A percentile compares a stretch with the other conserved stretches of the same genome.
Conservation (phyloP, 2,797 vertebrate species). For the Eulemur coronatus region DNA sequence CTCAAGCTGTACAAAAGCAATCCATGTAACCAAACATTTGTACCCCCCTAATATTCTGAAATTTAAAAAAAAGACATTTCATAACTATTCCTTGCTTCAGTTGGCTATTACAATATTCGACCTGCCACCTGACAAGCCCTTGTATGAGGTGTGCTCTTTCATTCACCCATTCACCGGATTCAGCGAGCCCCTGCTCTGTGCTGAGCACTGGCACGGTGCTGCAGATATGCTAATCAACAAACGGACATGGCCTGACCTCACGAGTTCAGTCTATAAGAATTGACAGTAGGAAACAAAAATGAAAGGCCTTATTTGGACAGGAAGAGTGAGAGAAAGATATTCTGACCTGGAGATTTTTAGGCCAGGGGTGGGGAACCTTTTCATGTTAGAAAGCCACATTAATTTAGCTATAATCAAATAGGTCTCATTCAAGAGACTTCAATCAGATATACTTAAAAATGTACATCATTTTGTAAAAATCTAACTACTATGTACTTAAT, state of each 20-base stretch:
- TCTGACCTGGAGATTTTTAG: not conserved
- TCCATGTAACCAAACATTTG: too few species aligned
- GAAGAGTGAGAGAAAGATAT: not conserved
- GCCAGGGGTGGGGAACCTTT: not conserved
- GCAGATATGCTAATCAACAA: not conserved
- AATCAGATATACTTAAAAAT: not conserved
- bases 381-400: not conserved
- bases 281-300: not conserved
- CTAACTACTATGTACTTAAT: too few species aligned
- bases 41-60: too few species aligned
- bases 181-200: not conserved
- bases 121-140: not conserved
- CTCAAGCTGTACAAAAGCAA: too few species aligned
- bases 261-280: not conserved
- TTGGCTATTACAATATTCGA: not conserved
- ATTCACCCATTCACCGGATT: not conserved
- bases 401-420: not conserved
- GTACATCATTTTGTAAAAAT: not conserved
- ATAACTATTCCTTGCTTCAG: not conserved
- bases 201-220: not conserved
- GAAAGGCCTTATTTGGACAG: constrained; percentile 16
- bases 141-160: not conserved
- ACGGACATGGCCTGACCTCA: not conserved
- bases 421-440: not conserved
- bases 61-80: not conserved